Base-by-base conservation (phyloP, 2,113 vertebrate species). In the Microtus oregoni region DNA sequence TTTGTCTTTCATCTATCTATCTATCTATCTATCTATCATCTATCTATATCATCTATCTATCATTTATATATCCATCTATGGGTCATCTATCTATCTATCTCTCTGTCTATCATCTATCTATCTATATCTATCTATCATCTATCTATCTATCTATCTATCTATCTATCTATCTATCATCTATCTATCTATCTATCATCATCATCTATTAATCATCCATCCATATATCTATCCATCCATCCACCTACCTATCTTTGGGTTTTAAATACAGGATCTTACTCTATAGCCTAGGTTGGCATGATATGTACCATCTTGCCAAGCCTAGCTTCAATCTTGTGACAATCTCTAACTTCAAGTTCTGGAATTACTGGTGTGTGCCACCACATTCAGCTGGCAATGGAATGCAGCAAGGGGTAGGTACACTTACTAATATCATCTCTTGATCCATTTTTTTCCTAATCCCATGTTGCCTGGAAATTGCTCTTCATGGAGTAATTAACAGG, bases 401-500 rank as follows among this genome's bases (percentile, higher is more conserved):
- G 8, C n/a, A 55, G 28, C 52, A 30, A 38, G 55, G 35, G 24
- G 19, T 24, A 72, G 35, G 3, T 15, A 38, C 22, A 28, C 32
- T 87, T 55, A 20, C 26, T 72, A 73, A n/a, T 67, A 72, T 26
- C 0, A 5, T 44, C 15, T 72, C 92, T 91, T 93, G 70, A 52
- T 86, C 28, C 67, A 35, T 75, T 58, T 38, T 91, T 91, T 96
- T 50, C 47, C 6, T 52, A 90, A 4, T 90, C 5, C 6, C 38
- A 58, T 88, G 30, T 72, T 94, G 13, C n/a, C 44, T 91, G 50
- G 87, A 14, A 14, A 20, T 92, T 94, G 35, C 15, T 93, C 61
- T 85, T 73, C 90, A 89, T 86, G 41, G 77, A 96, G 52, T 65
- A 8, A n/a, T 91, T 95, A 68, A 79, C 85, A 78, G 50, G 26